A percentile compares a stretch with the other conserved stretches of the same genome.
Evolutionary conservation across 2,888 invertebrate genomes (phyloP).

Genomic region (Eucriotettix oculatus): DNA sequence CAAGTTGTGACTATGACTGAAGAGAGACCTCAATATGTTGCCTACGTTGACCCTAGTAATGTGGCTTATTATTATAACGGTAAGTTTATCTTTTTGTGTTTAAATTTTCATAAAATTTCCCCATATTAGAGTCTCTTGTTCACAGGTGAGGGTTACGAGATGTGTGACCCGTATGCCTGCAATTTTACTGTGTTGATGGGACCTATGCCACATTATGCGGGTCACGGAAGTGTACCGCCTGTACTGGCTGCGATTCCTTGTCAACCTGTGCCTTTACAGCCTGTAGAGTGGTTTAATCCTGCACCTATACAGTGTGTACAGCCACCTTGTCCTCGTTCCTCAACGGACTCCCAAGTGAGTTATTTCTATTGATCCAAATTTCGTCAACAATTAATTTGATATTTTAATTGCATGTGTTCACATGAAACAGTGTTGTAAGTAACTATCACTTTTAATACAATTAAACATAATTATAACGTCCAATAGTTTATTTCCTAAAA

Average conservation of each 20-base stretch:
- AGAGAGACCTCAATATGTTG: slow-evolving; percentile 18
- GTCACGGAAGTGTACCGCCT: slow-evolving; percentile 16
- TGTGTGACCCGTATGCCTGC: slow-evolving; percentile 21
- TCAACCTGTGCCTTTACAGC: slow-evolving; percentile 28
- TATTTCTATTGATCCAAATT: too few species aligned
- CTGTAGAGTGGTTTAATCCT: slow-evolving; percentile 32
- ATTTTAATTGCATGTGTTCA: too few species aligned
- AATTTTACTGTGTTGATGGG: slow-evolving; percentile 24
- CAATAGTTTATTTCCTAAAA: too few species aligned
- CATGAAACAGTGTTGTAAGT: too few species aligned
- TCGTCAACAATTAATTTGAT: too few species aligned
- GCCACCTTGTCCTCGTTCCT: slow-evolving; percentile 18
- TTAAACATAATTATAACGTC: too few species aligned
- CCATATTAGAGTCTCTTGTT: neutral
- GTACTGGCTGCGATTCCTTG: slow-evolving; percentile 27
- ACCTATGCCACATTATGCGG: slow-evolving; percentile 20
- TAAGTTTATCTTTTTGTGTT: slow-evolving; percentile 18
- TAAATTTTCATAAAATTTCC: neutral
- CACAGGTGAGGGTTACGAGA: slow-evolving; percentile 17
- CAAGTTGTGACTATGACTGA: slow-evolving; percentile 21
- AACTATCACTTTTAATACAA: too few species aligned
- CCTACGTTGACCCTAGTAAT: slow-evolving; percentile 32
- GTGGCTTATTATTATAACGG: slow-evolving; percentile 27
- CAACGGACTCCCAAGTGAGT: slow-evolving; percentile 19
- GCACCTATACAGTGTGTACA: slow-evolving; percentile 12